Evolutionary conservation across 2,888 invertebrate species (phyloP).

Genomic region (Diaperis boleti): DNA sequence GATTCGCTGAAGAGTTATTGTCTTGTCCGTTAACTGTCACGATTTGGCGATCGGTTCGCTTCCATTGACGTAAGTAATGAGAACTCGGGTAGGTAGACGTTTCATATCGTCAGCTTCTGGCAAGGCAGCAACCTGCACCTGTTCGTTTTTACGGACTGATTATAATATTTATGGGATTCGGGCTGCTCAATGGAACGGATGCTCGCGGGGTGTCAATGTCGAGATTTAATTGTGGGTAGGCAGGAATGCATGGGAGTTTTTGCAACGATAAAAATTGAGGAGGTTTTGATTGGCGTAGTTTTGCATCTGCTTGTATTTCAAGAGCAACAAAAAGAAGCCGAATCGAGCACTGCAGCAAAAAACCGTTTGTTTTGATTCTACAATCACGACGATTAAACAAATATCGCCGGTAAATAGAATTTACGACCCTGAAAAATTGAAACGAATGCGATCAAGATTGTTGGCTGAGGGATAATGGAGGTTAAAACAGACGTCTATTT

Average conservation of each 20-base stretch:
- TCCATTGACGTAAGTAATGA: constrained; percentile 45
- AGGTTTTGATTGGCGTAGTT: too few relatives aligned
- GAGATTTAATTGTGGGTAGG: neutral
- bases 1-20: constrained; percentile 44
- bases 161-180: constrained; percentile 32
- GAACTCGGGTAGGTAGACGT: constrained; percentile 42
- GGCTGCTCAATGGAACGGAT: constrained; percentile 2
- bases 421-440: constrained; percentile 30
- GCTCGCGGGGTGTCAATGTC: neutral
- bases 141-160: constrained; percentile 31
- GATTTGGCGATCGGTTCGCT: constrained; percentile 42
- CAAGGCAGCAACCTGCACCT: constrained; percentile 36
- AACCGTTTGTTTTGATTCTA: too few relatives aligned
- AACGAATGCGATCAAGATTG: constrained; percentile 36
- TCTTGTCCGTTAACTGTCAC: constrained; percentile 46
- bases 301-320: too few relatives aligned
- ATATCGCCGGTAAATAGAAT: constrained; percentile 34
- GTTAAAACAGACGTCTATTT: constrained; percentile 41
- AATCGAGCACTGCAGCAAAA: too few relatives aligned
- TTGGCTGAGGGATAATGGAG: constrained; percentile 40
- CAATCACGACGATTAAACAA: constrained; percentile 27
- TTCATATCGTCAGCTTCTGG: constrained; percentile 38
- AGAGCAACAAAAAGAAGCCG: too few relatives aligned
- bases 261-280: too few relatives aligned
- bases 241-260: too few relatives aligned